phyloP scores from a whole-genome alignment of 2,888 invertebrate genomes.

The Zaprionus bogoriensis region DNA sequence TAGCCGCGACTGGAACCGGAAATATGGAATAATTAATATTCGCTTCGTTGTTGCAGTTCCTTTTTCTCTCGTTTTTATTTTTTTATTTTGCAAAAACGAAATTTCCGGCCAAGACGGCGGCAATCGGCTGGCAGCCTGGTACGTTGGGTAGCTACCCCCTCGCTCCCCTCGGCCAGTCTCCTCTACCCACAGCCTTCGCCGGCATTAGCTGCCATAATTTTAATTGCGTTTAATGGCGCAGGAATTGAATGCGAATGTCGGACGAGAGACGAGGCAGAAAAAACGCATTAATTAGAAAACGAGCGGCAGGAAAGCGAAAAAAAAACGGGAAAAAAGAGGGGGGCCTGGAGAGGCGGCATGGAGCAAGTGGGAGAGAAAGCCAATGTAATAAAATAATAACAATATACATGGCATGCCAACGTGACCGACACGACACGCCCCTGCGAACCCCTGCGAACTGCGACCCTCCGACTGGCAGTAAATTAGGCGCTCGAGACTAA shows the following conservation, averaged over 20 bases:
- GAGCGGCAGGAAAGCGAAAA: slow-evolving; percentile 35
- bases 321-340: background rate
- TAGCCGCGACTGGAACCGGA: slow-evolving; percentile 50
- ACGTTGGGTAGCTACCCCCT: background rate
- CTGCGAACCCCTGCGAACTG: background rate
- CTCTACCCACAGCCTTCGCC: slow-evolving; percentile 22
- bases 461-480: slow-evolving; percentile 39
- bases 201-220: slow-evolving; percentile 74
- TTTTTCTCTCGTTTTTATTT: slow-evolving; percentile 2
- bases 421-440: slow-evolving; percentile 60
- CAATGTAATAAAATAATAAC: slow-evolving; percentile 70
- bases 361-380: background rate
- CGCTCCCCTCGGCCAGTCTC: background rate
- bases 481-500: slow-evolving; percentile 68
- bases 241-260: slow-evolving; percentile 60
- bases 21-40: slow-evolving; percentile 63
- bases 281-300: slow-evolving; percentile 77
- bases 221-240: slow-evolving; percentile 75
- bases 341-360: background rate
- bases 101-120: slow-evolving; percentile 63
- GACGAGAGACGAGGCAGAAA: slow-evolving; percentile 9
- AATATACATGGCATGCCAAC: slow-evolving; percentile 65
- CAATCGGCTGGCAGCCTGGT: slow-evolving; percentile 18
- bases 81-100: slow-evolving; percentile 49
- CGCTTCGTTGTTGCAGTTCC: slow-evolving; percentile 40